These are phyloP conservation scores for Toxostoma redivivum DNA, from an alignment of 2,113 vertebrate species.

Conservation along the genomic window DNA sequence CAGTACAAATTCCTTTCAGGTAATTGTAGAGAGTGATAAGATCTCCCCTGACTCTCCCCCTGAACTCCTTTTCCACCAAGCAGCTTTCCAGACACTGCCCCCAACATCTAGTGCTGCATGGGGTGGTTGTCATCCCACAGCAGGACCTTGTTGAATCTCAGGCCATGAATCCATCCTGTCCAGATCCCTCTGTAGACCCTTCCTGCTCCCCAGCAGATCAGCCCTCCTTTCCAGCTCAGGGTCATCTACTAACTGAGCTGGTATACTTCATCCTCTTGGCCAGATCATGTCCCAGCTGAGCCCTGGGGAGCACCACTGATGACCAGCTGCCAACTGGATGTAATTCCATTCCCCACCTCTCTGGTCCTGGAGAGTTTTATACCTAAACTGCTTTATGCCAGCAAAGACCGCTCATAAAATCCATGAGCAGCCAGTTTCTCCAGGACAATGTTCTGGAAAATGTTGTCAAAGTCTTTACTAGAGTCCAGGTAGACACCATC, in stretches of 20 bases:
- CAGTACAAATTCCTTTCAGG: background rate
- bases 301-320: background rate
- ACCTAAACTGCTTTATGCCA: background rate
- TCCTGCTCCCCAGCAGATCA: background rate
- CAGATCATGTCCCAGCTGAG: background rate
- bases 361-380: background rate
- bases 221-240: background rate
- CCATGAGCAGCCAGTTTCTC: background rate
- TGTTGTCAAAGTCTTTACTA: background rate
- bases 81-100: too few relatives aligned
- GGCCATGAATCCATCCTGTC: background rate
- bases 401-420: accelerated
- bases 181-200: background rate
- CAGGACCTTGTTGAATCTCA: background rate
- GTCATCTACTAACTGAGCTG: background rate
- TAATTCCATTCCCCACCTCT: background rate
- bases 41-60: background rate
- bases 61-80: background rate
- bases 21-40: accelerated
- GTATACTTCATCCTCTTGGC: background rate
- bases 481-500: background rate
- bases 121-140: background rate
- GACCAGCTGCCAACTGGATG: too few relatives aligned
- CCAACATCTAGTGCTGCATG: background rate
- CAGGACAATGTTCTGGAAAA: background rate